A percentile compares a stretch with the other conserved stretches of the same genome.
Evolutionary conservation across 2,888 invertebrate genomes (phyloP).

Genomic region (Metalampra italica): DNA sequence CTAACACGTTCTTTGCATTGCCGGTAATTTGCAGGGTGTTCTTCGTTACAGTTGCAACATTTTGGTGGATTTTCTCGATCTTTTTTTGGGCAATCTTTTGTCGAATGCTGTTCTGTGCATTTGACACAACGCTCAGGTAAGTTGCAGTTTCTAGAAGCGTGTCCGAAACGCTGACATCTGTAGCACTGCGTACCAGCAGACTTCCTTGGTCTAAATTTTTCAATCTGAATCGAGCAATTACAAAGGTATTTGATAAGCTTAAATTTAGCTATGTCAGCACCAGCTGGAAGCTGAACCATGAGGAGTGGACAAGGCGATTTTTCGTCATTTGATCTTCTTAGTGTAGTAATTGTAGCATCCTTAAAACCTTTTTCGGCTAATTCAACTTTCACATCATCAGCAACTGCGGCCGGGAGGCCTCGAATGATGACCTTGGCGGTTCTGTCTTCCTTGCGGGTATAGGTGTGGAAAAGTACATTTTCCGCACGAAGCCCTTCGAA

Average conservation of each 20-base stretch:
- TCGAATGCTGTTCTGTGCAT: not conserved
- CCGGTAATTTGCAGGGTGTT: not conserved
- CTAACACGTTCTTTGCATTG: not conserved
- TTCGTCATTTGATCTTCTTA: not conserved
- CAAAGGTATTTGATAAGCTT: not conserved
- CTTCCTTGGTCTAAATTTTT: not conserved
- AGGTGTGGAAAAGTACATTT: not conserved
- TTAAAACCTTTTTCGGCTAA: not conserved
- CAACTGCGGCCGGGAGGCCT: not conserved
- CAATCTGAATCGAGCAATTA: not conserved
- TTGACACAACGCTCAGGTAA: not conserved
- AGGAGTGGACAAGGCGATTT: not conserved
- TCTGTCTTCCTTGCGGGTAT: not conserved
- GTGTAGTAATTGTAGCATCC: not conserved
- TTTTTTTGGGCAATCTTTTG: not conserved
- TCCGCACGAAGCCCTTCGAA: not conserved
- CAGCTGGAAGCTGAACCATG: not conserved
- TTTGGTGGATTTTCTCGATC: not conserved
- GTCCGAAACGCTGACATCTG: not conserved
- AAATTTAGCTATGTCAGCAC: not conserved
- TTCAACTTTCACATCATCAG: not conserved
- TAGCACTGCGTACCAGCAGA: not conserved
- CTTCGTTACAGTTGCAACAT: not conserved
- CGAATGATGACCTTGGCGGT: not conserved
- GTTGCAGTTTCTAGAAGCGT: not conserved